Percentiles rank a stretch among this genome's conserved stretches.
These are phyloP conservation scores for Tetanocera ferruginea DNA, from an alignment of 2,888 invertebrate genomes.

Conservation along the genomic window DNA sequence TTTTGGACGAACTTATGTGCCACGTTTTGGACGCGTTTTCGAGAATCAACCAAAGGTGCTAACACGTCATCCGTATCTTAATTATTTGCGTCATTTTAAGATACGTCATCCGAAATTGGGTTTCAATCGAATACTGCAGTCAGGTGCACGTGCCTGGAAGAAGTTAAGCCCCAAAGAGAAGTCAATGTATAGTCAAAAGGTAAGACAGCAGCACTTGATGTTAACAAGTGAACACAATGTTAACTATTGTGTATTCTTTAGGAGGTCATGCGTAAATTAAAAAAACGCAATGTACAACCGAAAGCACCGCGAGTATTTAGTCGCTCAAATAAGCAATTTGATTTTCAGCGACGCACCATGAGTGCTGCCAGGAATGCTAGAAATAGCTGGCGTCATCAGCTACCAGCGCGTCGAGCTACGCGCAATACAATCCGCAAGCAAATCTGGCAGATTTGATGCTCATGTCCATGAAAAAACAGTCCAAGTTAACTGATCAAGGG, in stretches of 20 bases:
- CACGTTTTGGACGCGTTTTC: conserved; percentile 38
- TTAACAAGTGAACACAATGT: too few relatives aligned
- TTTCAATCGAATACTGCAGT: conserved; percentile 31
- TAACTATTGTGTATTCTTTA: conserved; percentile 1
- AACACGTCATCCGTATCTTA: conserved; percentile 46
- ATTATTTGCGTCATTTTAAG: conserved; percentile 42
- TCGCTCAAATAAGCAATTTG: conserved; percentile 3
- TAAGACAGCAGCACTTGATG: not conserved
- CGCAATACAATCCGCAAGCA: not conserved
- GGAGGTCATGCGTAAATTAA: conserved; percentile 27
- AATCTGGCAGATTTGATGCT: not conserved
- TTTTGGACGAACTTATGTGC: conserved; percentile 41
- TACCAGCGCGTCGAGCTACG: not conserved
- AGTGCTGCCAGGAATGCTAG: conserved; percentile 26
- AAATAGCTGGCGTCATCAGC: conserved; percentile 22
- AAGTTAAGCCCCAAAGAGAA: conserved; percentile 19
- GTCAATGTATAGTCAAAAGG: conserved; percentile 33
- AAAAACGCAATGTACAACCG: not conserved
- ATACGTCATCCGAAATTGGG: conserved; percentile 33
- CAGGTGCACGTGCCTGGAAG: conserved; percentile 40
- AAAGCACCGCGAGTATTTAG: conserved; percentile 11
- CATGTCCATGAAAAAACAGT: not conserved
- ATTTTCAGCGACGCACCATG: conserved; percentile 33
- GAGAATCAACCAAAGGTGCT: conserved; percentile 29
- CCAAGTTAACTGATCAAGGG: too few relatives aligned